Evolutionary conservation across 2,888 invertebrate species (phyloP).

Genomic region (Cybosia mesomella): DNA sequence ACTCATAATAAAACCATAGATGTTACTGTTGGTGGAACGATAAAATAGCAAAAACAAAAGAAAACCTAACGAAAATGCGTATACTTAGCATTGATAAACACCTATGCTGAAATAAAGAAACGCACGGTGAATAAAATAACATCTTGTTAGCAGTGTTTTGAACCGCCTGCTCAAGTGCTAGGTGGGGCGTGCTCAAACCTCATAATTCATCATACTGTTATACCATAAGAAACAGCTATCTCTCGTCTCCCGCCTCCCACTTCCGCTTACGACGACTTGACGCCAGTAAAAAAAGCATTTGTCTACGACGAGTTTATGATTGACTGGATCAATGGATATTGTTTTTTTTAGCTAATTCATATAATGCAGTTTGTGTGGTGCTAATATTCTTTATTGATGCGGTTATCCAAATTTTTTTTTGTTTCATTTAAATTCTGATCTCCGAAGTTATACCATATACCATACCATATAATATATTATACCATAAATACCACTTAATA

Average conservation of each 20-base stretch:
- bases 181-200: conserved; percentile 7
- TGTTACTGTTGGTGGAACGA: background rate
- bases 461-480: too few relatives aligned
- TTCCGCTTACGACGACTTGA: conserved; percentile 14
- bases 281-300: conserved; percentile 14
- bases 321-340: conserved; percentile 8
- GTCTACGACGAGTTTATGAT: conserved; percentile 11
- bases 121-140: conserved; percentile 1
- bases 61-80: background rate
- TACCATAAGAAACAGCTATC: conserved; percentile 14
- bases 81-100: background rate
- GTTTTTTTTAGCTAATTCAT: conserved; percentile 3
- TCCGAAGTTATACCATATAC: too few relatives aligned
- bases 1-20: too few relatives aligned
- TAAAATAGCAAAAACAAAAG: background rate
- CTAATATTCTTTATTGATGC: background rate
- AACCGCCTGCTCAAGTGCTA: conserved; percentile 6
- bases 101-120: background rate
- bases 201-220: conserved; percentile 17
- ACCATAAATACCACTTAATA: background rate
- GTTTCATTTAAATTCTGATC: background rate
- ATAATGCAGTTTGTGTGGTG: background rate
- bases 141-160: conserved; percentile 7
- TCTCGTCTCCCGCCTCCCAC: conserved; percentile 14
- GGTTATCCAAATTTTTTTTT: background rate